A percentile compares a stretch with the other conserved stretches of the same genome.
phyloP scores from a whole-genome alignment of 1,140 invertebrate genomes.

The Lordiphosa mommai region DNA sequence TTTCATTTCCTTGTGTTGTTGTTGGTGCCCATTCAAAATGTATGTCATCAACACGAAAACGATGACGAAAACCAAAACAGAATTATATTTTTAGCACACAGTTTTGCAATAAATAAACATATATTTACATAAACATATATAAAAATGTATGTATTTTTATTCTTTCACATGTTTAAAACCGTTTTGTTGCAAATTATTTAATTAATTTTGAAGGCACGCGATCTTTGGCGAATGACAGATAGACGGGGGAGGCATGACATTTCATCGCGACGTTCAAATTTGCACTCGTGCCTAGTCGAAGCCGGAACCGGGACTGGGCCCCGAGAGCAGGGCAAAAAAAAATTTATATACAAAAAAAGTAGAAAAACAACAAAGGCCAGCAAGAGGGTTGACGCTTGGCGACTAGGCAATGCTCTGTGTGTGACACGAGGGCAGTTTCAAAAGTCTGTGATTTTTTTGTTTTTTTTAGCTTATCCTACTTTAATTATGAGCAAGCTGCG shows the following conservation, averaged over 20 bases:
- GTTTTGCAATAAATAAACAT: constrained; percentile 6
- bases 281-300: constrained; percentile 45
- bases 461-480: no score
- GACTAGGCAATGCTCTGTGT: no score
- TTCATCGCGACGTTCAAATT: constrained; percentile 62
- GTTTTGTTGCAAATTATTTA: constrained; percentile 59
- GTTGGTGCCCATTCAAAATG: constrained; percentile 40
- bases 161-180: not conserved
- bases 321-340: constrained; percentile 9
- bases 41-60: constrained; percentile 43
- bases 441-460: no score
- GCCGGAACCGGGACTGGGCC: no score
- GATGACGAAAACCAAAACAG: constrained; percentile 54
- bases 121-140: constrained; percentile 40
- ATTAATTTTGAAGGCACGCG: constrained; percentile 66
- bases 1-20: constrained; percentile 11
- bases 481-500: no score
- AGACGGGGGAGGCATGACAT: constrained; percentile 41
- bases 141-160: constrained; percentile 34
- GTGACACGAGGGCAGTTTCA: no score
- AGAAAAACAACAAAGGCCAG: not conserved
- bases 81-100: constrained; percentile 53
- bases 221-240: constrained; percentile 14
- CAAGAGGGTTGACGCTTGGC: not conserved
- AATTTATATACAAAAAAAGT: no score